phyloP scores from a whole-genome alignment of 2,797 vertebrate genomes.

The Telmatherina bonti region DNA sequence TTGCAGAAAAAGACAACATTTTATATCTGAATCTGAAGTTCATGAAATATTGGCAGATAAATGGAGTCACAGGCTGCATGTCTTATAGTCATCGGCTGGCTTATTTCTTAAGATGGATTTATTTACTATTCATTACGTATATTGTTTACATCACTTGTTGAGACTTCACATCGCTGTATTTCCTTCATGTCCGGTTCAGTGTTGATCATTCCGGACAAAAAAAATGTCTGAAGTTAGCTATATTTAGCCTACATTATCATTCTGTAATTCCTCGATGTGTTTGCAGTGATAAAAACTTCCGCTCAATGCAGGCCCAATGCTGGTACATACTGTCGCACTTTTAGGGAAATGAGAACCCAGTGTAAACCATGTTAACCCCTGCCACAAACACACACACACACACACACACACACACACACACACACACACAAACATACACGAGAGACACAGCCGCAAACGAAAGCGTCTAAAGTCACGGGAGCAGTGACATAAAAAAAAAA shows the following conservation, averaged over 20 bases:
- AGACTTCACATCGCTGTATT: constrained; percentile 59
- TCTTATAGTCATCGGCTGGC: constrained; percentile 17
- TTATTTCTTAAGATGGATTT: constrained; percentile 33
- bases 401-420: constrained; percentile 32
- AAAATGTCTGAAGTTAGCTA: constrained; percentile 58
- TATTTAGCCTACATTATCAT: constrained; percentile 56
- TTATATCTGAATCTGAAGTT: constrained; percentile 22
- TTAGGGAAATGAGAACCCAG: constrained; percentile 72
- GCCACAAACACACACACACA: constrained; percentile 32
- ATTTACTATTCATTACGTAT: constrained; percentile 41
- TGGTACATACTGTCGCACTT: constrained; percentile 78
- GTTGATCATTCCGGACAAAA: constrained; percentile 62
- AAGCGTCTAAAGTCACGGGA: constrained; percentile 67
- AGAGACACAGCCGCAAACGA: constrained; percentile 59
- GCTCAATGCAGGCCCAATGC: constrained; percentile 73
- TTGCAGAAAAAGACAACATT: constrained; percentile 5
- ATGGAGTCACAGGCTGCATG: constrained; percentile 24
- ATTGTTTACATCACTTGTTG: constrained; percentile 61
- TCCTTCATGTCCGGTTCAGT: constrained; percentile 66
- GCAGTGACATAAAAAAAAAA: constrained; percentile 66
- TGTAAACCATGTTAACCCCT: constrained; percentile 64
- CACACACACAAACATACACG: constrained; percentile 25
- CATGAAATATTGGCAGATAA: not conserved
- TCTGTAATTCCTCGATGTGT: constrained; percentile 72
- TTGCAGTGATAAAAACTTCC: constrained; percentile 70